phyloP scores from a whole-genome alignment of 2,113 vertebrate species.

The Halichoeres trimaculatus region DNA sequence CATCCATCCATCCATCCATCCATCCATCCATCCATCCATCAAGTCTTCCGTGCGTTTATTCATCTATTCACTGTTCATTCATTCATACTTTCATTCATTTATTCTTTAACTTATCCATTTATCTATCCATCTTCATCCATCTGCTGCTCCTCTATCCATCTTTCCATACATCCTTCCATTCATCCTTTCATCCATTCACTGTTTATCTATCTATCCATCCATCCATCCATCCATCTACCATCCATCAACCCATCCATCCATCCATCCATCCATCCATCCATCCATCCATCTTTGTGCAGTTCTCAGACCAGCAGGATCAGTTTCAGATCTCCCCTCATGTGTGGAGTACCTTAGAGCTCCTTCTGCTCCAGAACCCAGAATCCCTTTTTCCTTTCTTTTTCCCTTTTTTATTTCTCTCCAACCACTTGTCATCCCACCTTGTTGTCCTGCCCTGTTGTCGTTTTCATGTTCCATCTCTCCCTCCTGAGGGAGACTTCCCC shows the following conservation, averaged over 20 bases:
- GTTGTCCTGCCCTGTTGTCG: conserved; percentile 1
- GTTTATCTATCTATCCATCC: too few relatives aligned
- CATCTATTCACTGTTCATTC: too few relatives aligned
- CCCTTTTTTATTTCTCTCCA: background rate
- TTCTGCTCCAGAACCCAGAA: conserved; percentile 14
- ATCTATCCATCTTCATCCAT: background rate
- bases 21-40: too few relatives aligned
- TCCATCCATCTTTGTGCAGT: conserved; percentile 8
- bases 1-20: too few relatives aligned
- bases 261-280: background rate
- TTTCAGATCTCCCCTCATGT: conserved; percentile 67
- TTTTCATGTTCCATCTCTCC: conserved; percentile 35
- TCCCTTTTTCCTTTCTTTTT: conserved; percentile 1
- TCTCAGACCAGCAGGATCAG: conserved; percentile 46
- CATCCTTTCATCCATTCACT: too few relatives aligned
- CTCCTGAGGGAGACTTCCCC: conserved; percentile 57
- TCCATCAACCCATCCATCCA: background rate
- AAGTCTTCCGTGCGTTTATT: too few relatives aligned
- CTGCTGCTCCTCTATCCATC: too few relatives aligned
- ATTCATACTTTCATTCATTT: too few relatives aligned
- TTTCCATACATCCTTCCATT: too few relatives aligned
- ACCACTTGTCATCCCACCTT: background rate
- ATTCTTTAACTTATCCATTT: background rate
- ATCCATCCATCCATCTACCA: too few relatives aligned
- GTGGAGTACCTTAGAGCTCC: conserved; percentile 54